A percentile compares a stretch with the other conserved stretches of the same genome.
phyloP scores from a whole-genome alignment of 1,140 invertebrate species.

The Drosophila bocki region DNA sequence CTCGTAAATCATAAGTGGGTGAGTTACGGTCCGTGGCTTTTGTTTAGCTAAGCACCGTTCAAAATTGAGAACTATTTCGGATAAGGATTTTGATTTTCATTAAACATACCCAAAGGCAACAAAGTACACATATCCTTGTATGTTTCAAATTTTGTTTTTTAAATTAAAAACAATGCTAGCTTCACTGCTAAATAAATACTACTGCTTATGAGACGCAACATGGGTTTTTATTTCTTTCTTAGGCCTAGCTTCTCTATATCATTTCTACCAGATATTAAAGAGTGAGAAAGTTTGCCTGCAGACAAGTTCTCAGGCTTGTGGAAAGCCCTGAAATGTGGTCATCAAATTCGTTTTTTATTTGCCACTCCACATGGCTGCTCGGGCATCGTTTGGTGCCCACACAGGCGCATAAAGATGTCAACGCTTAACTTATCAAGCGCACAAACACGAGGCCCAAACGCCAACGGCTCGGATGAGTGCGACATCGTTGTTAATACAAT shows the following conservation, averaged over 20 bases:
- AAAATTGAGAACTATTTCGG: neutral
- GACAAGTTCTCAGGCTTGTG: slow-evolving; percentile 62
- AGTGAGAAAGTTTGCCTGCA: neutral
- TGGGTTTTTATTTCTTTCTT: no score
- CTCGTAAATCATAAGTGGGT: slow-evolving; percentile 73
- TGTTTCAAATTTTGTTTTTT: fast-evolving
- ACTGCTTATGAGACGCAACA: no score
- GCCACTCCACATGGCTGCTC: slow-evolving; percentile 32
- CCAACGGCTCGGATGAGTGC: slow-evolving; percentile 42
- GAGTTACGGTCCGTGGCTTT: slow-evolving; percentile 41
- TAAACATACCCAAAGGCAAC: neutral
- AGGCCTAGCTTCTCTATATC: no score
- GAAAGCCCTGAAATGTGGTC: slow-evolving; percentile 26
- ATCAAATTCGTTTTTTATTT: slow-evolving; percentile 60
- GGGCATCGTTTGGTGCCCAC: slow-evolving; percentile 70
- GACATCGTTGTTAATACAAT: slow-evolving; percentile 72
- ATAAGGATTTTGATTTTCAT: neutral
- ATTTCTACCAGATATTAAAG: no score
- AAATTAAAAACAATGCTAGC: neutral
- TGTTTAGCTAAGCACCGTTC: slow-evolving; percentile 19
- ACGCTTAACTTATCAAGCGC: slow-evolving; percentile 79
- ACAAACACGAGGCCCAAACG: slow-evolving; percentile 42
- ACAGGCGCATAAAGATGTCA: slow-evolving; percentile 81
- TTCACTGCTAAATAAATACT: neutral
- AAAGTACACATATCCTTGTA: neutral